Evolutionary conservation across 1,140 invertebrate genomes (phyloP), one percentile per base, ranked within the genome.

Genomic region (Drosophila kurseongensis): DNA sequence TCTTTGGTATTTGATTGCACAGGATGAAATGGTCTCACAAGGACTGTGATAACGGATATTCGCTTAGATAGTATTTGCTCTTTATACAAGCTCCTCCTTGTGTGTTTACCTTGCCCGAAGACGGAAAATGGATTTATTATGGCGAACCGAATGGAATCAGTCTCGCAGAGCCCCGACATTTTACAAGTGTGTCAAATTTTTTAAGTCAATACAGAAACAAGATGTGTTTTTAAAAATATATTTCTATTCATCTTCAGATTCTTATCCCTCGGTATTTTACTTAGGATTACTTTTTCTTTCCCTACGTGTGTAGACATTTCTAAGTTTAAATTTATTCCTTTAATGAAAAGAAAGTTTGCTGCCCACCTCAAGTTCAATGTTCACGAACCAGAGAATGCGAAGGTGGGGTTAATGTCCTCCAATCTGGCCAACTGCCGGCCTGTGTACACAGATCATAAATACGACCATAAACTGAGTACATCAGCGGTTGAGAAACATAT

Each of bases 391-490:
- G 29, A 16, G 16, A 40, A 27, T 29, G 2, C 6, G 14, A 23
- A 16, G 4, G 10, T 1, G 58, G n/a, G 75, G 65, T 45, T 67
- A 85, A 62, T 61, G 73, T 48, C 50, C 68, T 75, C 59, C 47
- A 38, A 59, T 60, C 60, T 50, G 51, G 1, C 7, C 45, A 50
- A 29, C 57, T 57, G 69, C 23, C 50, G 51, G 55, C 41, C 32
- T 45, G 38, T 45, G 32, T 32, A 59, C 54, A 54, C 50, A 59
- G 50, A 58, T 42, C 63, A 63, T 71, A 78, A 81, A 65, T 74
- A 73, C 35, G 58, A 35, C 44, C 10, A 77, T 88, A 83, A 89
- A 89, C 66, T 56, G 74, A 86, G 79, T 72, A 83, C 69, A 83
- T 88, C 77, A 76, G 58, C 41, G 12, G 18, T 48, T 8, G 35